Evolutionary conservation across 2,797 vertebrate species (phyloP).

Genomic region (Amniataba percoides): DNA sequence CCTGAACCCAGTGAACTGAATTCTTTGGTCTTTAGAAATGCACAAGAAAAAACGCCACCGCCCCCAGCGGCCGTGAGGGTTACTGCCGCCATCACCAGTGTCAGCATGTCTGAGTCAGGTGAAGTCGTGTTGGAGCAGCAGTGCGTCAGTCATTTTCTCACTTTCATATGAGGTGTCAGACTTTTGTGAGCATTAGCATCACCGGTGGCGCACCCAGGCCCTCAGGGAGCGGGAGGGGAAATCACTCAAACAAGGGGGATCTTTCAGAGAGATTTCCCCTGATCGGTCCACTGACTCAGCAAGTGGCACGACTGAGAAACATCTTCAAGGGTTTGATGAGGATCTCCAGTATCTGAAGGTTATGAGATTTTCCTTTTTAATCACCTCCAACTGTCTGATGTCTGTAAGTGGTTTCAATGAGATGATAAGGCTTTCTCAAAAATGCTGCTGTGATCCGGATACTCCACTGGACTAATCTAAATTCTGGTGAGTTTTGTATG

Average conservation of each 20-base stretch:
- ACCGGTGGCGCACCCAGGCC: background rate
- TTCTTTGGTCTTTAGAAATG: conserved; percentile 44
- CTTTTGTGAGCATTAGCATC: conserved; percentile 18
- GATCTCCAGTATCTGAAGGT: background rate
- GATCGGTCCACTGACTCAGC: conserved; percentile 47
- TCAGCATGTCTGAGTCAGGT: background rate
- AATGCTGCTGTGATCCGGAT: background rate
- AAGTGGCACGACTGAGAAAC: background rate
- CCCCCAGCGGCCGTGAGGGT: background rate
- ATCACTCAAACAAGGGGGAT: conserved; percentile 36
- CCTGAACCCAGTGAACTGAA: conserved; percentile 44
- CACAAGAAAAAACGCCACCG: conserved; percentile 20
- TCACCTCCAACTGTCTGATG: background rate
- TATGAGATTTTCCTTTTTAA: background rate
- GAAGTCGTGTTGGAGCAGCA: background rate
- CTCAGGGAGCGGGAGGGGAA: background rate
- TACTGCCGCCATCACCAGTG: background rate
- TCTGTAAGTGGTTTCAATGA: background rate
- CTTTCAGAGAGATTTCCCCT: background rate
- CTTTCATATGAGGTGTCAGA: conserved; percentile 28
- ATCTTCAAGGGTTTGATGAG: background rate
- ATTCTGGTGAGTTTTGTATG: conserved; percentile 13
- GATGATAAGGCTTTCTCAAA: no score
- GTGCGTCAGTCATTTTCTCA: conserved; percentile 34
- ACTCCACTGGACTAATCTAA: background rate